phyloP scores from a whole-genome alignment of 1,140 invertebrate species.

The Triops cancriformis region DNA sequence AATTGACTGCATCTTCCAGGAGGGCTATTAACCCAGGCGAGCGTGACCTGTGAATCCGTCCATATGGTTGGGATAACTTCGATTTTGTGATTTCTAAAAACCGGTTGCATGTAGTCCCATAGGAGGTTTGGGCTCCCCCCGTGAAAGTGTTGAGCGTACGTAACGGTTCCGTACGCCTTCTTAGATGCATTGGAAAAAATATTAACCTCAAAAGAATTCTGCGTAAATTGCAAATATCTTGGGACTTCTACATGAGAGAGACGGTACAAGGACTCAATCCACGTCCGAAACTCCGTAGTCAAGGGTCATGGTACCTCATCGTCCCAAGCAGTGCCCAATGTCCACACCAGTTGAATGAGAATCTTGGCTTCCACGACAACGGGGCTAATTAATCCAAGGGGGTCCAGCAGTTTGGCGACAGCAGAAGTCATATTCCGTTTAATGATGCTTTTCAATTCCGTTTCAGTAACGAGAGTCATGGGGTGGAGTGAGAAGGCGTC shows the following conservation, averaged over 20 bases:
- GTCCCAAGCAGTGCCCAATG: slow-evolving; percentile 39
- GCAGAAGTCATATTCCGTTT: slow-evolving; percentile 35
- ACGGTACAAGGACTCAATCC: not conserved
- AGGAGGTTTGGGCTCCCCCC: slow-evolving; percentile 10
- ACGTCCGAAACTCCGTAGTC: slow-evolving; percentile 27
- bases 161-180: slow-evolving; percentile 37
- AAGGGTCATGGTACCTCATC: slow-evolving; percentile 33
- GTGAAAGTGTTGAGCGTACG: slow-evolving; percentile 37
- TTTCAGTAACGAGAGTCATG: not conserved
- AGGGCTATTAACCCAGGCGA: slow-evolving; percentile 37
- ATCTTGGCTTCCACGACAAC: slow-evolving; percentile 38
- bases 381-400: slow-evolving; percentile 39
- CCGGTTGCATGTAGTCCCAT: not conserved
- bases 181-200: slow-evolving; percentile 40
- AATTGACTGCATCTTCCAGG: slow-evolving; percentile 36
- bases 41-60: slow-evolving; percentile 38
- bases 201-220: slow-evolving; percentile 32
- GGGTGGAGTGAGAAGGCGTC: slow-evolving; percentile 16
- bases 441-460: slow-evolving; percentile 23
- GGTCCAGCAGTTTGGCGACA: slow-evolving; percentile 39
- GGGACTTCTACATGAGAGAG: slow-evolving; percentile 18
- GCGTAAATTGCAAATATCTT: not conserved
- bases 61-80: slow-evolving; percentile 24
- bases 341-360: slow-evolving; percentile 41
- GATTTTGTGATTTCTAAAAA: not conserved